Conservation (phyloP, 2,888 invertebrate genomes). For the Amiota minor region DNA sequence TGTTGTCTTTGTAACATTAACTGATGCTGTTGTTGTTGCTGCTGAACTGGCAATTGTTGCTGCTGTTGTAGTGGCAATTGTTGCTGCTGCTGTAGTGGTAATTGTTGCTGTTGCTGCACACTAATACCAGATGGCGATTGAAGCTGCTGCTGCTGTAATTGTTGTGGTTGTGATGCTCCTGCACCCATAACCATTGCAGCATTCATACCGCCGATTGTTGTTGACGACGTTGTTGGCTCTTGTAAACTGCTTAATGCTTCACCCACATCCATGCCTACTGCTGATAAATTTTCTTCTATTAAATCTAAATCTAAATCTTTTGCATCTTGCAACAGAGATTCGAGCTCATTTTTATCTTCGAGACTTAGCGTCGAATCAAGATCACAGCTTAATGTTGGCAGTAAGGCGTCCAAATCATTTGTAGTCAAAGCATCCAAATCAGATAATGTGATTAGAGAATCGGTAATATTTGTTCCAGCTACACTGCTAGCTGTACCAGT, state of each 20-base stretch:
- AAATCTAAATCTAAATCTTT: conserved; percentile 73
- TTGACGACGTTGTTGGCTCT: conserved; percentile 45
- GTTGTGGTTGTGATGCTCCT: conserved; percentile 41
- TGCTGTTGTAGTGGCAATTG: conserved; percentile 33
- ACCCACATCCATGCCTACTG: conserved; percentile 67
- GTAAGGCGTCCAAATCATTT: conserved; percentile 79
- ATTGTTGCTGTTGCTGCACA: conserved; percentile 42
- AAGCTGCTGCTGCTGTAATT: conserved; percentile 44
- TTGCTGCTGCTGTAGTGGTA: conserved; percentile 44
- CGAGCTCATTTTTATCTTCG: conserved; percentile 72
- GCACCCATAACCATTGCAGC: conserved; percentile 23
- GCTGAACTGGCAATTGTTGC: conserved; percentile 40
- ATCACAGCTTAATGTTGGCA: conserved; percentile 77
- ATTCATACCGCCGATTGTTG: conserved; percentile 35
- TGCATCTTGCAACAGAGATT: conserved; percentile 71
- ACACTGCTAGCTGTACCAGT: conserved; percentile 23
- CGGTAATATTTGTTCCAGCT: conserved; percentile 48
- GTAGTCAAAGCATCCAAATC: conserved; percentile 71
- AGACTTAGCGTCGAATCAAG: conserved; percentile 73
- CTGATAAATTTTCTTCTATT: conserved; percentile 74
- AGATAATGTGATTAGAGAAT: conserved; percentile 66
- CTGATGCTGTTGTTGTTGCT: conserved; percentile 37
- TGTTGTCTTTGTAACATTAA: conserved; percentile 47
- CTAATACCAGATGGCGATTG: conserved; percentile 37
- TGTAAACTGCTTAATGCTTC: conserved; percentile 58